Evolutionary conservation across 1,140 invertebrate species (phyloP), one percentile per base, ranked within the genome.

Genomic region (Pseudomyrmex pallidus): DNA sequence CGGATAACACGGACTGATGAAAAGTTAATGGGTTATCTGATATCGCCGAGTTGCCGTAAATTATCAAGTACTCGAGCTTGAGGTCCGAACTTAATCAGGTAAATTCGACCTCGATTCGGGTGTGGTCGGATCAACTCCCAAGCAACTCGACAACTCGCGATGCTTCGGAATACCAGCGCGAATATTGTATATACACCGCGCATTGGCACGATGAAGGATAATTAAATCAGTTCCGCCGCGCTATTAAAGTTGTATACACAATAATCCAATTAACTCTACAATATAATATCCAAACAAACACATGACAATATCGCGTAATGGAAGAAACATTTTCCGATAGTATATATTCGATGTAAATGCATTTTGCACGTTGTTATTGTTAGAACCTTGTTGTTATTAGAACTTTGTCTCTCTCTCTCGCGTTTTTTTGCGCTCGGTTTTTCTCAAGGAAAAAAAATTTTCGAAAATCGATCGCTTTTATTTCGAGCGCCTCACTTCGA

Each of bases 101-200:
- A 80, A 80, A 80, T 59, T 80, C 63, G 76, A 78, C 20, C 76
- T 78, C 76, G 64, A 78, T 78, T 35, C 64, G 52, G 64, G 64
- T 52, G 76, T 70, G 76, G 76, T 70, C 52, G 64, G 64, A 78
- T 78, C 64, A 78, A 70, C 64, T 68, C 44, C 68, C 74, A 56
- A 44, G 12, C 20, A 77, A 77, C 74, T 78, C 56, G n/a, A 25
- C 35, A 35, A 35, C 35, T 35, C 35, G 35, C 35, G 35, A 35
- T 35, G 35, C 35, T 35, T 35, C 35, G 35, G 35, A 56, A 57
- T 78, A 57, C 13, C 63, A 15, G 12, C 17, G 25, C 17, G 63
- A 13, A 56, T 50, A 57, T 57, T 20, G 7, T 57, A 64, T 7
- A 35, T 35, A 35, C 7, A 5, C 35, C 35, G 35, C 35, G 35